Evolutionary conservation across 2,797 vertebrate genomes (phyloP).

Genomic region (Chaetodon trifasciatus): DNA sequence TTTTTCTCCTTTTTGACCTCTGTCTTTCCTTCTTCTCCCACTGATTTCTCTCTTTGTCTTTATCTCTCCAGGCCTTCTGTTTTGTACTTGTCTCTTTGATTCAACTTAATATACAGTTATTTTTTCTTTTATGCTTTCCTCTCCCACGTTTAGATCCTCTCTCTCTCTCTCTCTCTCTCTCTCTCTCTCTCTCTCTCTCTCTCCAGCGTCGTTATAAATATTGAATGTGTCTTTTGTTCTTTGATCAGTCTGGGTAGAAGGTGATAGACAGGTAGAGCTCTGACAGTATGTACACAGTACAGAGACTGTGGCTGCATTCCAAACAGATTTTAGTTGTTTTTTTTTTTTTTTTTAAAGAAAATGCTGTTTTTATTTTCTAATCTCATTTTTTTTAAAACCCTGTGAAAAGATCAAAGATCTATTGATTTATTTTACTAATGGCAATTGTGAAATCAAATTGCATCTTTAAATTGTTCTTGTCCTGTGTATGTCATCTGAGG

Average conservation of each 20-base stretch:
- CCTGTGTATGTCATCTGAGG: too few relatives aligned
- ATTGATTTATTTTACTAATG: not conserved
- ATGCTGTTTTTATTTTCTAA: not conserved
- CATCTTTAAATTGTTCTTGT: too few relatives aligned
- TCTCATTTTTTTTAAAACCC: not conserved
- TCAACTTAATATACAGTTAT: too few relatives aligned
- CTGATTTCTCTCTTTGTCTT: not conserved
- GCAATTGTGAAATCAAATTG: too few relatives aligned
- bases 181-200: not conserved
- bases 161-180: not conserved
- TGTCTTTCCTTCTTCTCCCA: not conserved
- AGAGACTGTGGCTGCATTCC: not conserved
- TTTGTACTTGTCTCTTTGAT: not conserved
- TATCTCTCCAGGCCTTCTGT: not conserved
- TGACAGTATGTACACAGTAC: not conserved
- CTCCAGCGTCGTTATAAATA: constrained; percentile 12
- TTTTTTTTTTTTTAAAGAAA: not conserved
- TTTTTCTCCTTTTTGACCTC: not conserved
- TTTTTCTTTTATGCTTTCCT: not conserved
- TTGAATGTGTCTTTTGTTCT: constrained; percentile 37
- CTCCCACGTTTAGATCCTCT: too few relatives aligned
- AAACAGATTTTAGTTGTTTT: not conserved
- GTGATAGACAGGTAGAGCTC: constrained; percentile 18
- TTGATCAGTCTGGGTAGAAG: constrained; percentile 36
- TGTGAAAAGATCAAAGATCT: not conserved